Evolutionary conservation across 2,113 vertebrate genomes (phyloP).

Genomic region (Peromyscus maniculatus): DNA sequence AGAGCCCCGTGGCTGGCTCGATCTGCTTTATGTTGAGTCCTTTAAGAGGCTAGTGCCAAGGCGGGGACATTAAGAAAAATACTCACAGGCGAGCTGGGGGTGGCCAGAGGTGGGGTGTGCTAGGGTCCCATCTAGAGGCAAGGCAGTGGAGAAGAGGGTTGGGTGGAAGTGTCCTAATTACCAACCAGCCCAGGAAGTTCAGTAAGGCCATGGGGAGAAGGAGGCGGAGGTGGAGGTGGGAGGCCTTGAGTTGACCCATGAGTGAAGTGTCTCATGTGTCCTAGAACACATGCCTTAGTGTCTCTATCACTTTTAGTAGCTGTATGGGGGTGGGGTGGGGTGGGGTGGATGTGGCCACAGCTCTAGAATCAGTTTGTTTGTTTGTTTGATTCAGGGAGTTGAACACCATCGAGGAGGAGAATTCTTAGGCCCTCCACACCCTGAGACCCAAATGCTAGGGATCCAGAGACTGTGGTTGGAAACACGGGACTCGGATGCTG

Average conservation of each 20-base stretch:
- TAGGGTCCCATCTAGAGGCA: background rate
- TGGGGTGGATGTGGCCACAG: background rate
- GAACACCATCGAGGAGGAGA: background rate
- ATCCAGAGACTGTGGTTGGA: background rate
- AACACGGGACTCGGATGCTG: background rate
- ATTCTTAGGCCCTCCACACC: background rate
- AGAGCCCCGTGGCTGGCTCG: background rate
- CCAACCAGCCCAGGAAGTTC: background rate
- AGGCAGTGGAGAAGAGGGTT: background rate
- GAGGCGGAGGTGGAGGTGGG: background rate
- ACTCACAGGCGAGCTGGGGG: background rate
- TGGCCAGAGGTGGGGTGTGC: background rate
- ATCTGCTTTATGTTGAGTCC: background rate
- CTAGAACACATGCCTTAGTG: background rate
- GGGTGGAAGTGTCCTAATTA: too few species aligned
- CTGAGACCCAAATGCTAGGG: background rate
- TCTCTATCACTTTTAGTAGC: background rate
- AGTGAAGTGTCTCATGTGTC: background rate
- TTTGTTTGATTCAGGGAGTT: background rate
- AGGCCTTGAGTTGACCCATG: background rate
- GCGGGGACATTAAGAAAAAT: background rate
- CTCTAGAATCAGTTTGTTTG: rapidly evolving
- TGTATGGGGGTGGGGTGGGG: too few species aligned
- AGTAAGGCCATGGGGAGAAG: background rate
- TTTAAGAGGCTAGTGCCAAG: background rate